These are phyloP conservation scores for Morone saxatilis DNA, from an alignment of 2,113 vertebrate species.

Conservation along the genomic window DNA sequence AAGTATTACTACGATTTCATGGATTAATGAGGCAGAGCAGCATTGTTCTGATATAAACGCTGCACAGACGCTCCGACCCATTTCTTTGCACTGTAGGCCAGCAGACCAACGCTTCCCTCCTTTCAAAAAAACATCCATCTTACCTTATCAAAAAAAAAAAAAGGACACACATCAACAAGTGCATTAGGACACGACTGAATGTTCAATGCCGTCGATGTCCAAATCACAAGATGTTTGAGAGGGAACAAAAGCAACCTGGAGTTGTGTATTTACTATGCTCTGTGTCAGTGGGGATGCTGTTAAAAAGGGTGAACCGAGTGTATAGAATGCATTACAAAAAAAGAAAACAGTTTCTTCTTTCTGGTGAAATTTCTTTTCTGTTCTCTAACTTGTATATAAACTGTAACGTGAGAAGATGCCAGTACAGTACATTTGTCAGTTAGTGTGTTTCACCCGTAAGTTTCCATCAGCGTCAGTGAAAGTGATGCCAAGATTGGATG, in stretches of 20 bases:
- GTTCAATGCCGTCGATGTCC: conserved; percentile 69
- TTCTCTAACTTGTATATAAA: conserved; percentile 82
- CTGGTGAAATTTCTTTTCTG: conserved; percentile 69
- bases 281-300: conserved; percentile 47
- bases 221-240: conserved; percentile 58
- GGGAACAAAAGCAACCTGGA: conserved; percentile 41
- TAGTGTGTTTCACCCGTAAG: conserved; percentile 83
- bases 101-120: conserved; percentile 51
- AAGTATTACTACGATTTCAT: neutral
- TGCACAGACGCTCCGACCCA: conserved; percentile 2
- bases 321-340: conserved; percentile 62
- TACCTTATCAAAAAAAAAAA: conserved; percentile 20
- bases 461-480: conserved; percentile 88
- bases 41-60: neutral
- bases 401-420: conserved; percentile 80
- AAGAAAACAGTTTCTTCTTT: conserved; percentile 59
- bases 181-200: conserved; percentile 79
- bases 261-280: conserved; percentile 67
- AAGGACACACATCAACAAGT: conserved; percentile 67
- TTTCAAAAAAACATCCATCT: conserved; percentile 25
- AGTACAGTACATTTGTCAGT: conserved; percentile 79
- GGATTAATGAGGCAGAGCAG: conserved; percentile 8
- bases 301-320: conserved; percentile 47
- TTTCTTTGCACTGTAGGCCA: conserved; percentile 63
- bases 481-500: conserved; percentile 61